These are phyloP conservation scores for Geophilus truncorum DNA, from an alignment of 2,888 invertebrate genomes.

Conservation along the genomic window DNA sequence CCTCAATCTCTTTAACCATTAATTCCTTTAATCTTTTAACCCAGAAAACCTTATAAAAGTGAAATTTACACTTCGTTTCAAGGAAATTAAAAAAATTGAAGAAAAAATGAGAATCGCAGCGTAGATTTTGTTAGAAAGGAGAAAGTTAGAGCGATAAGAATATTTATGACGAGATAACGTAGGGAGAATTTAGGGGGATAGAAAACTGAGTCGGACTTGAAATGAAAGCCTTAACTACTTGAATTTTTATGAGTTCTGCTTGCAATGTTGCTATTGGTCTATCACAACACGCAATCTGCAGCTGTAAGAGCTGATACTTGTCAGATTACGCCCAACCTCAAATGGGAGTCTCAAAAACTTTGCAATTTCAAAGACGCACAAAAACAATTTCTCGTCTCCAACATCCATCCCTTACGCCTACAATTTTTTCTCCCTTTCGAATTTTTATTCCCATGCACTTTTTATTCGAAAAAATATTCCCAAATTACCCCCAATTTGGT, in stretches of 20 bases:
- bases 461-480: too few relatives aligned
- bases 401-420: too few relatives aligned
- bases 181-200: background rate
- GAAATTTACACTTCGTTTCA: background rate
- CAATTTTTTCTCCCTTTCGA: background rate
- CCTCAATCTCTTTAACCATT: too few relatives aligned
- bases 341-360: background rate
- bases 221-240: slow-evolving; percentile 10
- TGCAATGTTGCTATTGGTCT: background rate
- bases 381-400: background rate
- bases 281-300: slow-evolving; percentile 5
- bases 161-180: background rate
- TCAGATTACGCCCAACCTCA: background rate
- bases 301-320: slow-evolving; percentile 10
- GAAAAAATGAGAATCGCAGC: background rate
- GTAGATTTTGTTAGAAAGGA: background rate
- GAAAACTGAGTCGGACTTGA: background rate
- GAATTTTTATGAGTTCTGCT: slow-evolving; percentile 10
- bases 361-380: background rate
- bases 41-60: too few relatives aligned
- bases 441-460: too few relatives aligned
- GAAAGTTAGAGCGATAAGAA: background rate
- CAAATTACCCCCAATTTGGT: background rate
- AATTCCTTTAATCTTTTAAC: too few relatives aligned
- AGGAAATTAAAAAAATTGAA: background rate